Conservation (phyloP, 1,140 invertebrate genomes). For the Microplitis mediator region DNA sequence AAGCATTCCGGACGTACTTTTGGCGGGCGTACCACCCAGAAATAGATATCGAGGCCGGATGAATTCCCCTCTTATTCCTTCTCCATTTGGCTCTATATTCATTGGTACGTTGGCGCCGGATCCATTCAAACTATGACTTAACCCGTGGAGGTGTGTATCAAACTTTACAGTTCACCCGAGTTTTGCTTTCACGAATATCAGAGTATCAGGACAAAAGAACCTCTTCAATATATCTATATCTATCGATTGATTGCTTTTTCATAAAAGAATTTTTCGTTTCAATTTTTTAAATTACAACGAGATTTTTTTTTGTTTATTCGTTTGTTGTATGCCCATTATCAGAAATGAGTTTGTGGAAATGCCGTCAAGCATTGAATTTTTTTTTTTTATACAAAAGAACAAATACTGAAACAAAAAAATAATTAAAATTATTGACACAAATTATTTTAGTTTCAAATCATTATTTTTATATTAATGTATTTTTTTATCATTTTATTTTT, state of each 20-base stretch:
- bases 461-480: not conserved
- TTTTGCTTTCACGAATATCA: constrained; percentile 3
- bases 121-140: constrained; percentile 17
- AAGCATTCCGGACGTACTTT: constrained; percentile 14
- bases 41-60: constrained; percentile 11
- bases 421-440: not conserved
- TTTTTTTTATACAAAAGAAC: not conserved
- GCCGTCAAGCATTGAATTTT: not conserved
- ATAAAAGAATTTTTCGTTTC: not conserved
- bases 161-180: constrained; percentile 1
- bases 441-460: not conserved
- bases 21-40: constrained; percentile 1
- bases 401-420: too few species aligned
- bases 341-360: too few species aligned
- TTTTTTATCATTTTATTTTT: constrained; percentile 41
- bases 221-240: not conserved
- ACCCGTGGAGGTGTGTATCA: constrained; percentile 11
- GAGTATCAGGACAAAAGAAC: not conserved
- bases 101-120: constrained; percentile 2
- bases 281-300: not conserved
- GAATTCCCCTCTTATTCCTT: not conserved
- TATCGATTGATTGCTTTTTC: not conserved
- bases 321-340: not conserved
- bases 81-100: not conserved
- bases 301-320: not conserved